Percentiles rank a stretch among this genome's conserved stretches.
Conservation (phyloP, 2,888 invertebrate species). For the Agapostemon virescens region DNA sequence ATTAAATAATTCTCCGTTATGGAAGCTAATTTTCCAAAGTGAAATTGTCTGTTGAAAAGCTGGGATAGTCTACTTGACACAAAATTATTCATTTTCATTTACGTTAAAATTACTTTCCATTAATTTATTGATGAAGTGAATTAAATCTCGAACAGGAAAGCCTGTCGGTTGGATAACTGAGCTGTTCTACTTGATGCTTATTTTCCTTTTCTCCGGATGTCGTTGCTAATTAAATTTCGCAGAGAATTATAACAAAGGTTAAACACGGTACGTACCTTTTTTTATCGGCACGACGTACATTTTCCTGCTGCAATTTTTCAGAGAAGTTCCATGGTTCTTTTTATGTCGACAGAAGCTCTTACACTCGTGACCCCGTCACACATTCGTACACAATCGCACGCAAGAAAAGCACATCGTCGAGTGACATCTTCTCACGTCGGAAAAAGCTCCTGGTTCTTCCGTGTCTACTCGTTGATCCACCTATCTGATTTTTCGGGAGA, state of each 20-base stretch:
- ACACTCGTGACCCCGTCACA: slow-evolving; percentile 1
- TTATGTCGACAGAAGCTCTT: neutral
- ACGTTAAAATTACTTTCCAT: neutral
- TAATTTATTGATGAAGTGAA: neutral
- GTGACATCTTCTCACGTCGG: slow-evolving; percentile 13
- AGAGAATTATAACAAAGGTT: neutral
- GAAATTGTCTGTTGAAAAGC: neutral
- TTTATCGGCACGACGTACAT: neutral
- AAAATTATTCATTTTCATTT: neutral
- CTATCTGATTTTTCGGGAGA: slow-evolving; percentile 26
- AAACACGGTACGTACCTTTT: neutral
- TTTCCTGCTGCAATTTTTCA: neutral
- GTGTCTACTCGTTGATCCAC: slow-evolving; percentile 55
- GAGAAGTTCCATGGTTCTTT: neutral
- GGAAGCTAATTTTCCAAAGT: neutral
- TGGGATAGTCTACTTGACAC: neutral
- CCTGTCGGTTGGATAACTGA: neutral
- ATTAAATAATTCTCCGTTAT: neutral
- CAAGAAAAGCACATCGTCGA: slow-evolving; percentile 23
- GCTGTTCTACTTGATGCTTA: neutral
- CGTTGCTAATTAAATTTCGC: neutral
- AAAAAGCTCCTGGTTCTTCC: slow-evolving; percentile 38
- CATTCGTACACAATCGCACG: slow-evolving; percentile 17
- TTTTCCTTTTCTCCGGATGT: neutral
- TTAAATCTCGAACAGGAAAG: neutral